Base-by-base conservation (phyloP, 2,797 vertebrate species). In the Microctenopoma steveboyesi region DNA sequence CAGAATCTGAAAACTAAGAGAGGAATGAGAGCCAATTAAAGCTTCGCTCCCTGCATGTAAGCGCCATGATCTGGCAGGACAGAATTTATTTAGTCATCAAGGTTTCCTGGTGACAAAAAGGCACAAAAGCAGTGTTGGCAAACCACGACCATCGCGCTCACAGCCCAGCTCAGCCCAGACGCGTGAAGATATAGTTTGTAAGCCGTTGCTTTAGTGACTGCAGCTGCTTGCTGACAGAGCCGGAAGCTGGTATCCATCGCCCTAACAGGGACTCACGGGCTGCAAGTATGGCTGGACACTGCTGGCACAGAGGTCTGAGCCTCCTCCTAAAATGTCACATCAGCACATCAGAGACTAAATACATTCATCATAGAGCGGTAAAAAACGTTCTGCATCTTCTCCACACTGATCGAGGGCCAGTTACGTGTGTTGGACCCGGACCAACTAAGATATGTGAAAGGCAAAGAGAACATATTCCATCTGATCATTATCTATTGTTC, bases 271-370 rank as follows among this genome's bases (percentile, higher is more conserved):
- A 80, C 82, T 55, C 30, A 35, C 46, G 25, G 53, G 61, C 69
- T 51, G 64, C 78, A 65, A 84, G 80, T 69, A 74, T 1, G 15
- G 62, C 56, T 53, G 49, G 28, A 61, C 60, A 18, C 47, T 64
- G 57, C 67, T 69, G 45, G 65, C 59, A 64, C 40, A 40, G 47
- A 67, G 39, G 47, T 60, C 18, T 28, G 49, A 83, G 59, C 28
- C 45, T 62, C 18, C 69, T 57, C 62, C 60, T 54, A 55, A 66
- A 88, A 82, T 86, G 86, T 91, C 85, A 90, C 88, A 92, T 76
- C 71, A 83, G 64, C 60, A 74, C 52, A 18, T 76, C 82, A 79
- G 69, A 70, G 63, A 89, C 65, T 61, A 46, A 82, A 87, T 85
- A 77, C 89, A 90, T 91, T 64, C 43, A 59, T 65, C 67, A 72